These are phyloP conservation scores for Anoncus sp. DNA, from an alignment of 2,888 invertebrate species.

Conservation along the genomic window DNA sequence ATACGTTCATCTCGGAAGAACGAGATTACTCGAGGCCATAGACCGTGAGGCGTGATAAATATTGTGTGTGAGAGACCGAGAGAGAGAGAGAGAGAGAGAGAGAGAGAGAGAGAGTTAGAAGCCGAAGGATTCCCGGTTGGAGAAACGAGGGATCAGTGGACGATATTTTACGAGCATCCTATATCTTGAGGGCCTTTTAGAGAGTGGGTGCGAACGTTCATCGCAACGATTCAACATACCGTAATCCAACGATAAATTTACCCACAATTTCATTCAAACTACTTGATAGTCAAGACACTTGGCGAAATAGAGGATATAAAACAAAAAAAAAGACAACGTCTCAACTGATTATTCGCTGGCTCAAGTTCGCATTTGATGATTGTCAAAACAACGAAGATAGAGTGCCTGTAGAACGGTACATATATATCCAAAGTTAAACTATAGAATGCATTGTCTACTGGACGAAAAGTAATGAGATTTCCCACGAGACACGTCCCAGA, in stretches of 20 bases:
- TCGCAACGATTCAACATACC: slow-evolving; percentile 1
- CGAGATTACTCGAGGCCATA: neutral
- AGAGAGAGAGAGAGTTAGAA: neutral
- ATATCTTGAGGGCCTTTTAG: slow-evolving; percentile 3
- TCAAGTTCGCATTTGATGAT: slow-evolving; percentile 15
- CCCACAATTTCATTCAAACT: neutral
- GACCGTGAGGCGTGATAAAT: neutral
- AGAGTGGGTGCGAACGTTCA: neutral
- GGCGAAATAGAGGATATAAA: neutral
- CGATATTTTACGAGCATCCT: slow-evolving; percentile 39
- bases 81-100: neutral
- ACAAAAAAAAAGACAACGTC: neutral
- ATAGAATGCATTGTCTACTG: too few species aligned
- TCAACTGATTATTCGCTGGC: slow-evolving; percentile 1
- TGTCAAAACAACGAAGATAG: neutral
- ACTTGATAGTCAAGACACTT: neutral
- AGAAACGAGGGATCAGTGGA: neutral
- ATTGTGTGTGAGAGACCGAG: too few species aligned
- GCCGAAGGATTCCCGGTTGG: neutral
- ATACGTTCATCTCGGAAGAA: slow-evolving; percentile 11
- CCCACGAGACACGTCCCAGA: too few species aligned
- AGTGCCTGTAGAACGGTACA: neutral
- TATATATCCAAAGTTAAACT: too few species aligned
- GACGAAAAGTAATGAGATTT: too few species aligned
- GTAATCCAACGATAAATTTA: slow-evolving; percentile 36